Percentiles rank a stretch among this genome's conserved stretches.
Conservation (phyloP, 2,113 vertebrate genomes). For the Crotalus helleri region DNA sequence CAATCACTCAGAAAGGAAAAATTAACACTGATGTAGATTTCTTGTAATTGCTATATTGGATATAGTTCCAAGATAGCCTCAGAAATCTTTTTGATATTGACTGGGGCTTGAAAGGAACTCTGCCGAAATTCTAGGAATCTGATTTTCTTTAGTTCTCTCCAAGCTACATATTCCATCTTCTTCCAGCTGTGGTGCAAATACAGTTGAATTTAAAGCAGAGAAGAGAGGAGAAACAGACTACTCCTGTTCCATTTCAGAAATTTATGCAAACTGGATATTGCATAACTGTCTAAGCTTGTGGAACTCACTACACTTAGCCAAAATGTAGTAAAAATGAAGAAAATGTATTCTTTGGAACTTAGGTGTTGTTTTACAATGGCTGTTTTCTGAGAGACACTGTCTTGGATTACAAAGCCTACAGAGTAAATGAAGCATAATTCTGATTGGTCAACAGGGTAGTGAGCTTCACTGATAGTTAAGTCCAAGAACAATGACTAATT, state of each 20-base stretch:
- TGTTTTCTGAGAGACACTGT: background rate
- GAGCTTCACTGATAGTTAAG: background rate
- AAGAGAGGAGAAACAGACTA: background rate
- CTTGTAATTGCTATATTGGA: background rate
- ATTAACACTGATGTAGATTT: background rate
- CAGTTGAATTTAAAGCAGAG: background rate
- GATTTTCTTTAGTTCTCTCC: background rate
- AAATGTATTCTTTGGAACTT: background rate
- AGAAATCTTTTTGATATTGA: background rate
- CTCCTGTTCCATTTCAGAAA: background rate
- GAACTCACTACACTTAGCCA: background rate
- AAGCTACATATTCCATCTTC: background rate
- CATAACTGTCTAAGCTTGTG: background rate
- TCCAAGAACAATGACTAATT: background rate
- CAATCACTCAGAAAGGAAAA: background rate
- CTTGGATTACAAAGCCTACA: background rate
- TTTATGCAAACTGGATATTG: background rate
- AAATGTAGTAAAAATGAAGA: background rate
- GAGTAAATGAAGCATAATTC: background rate
- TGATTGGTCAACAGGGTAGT: background rate
- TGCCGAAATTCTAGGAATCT: background rate
- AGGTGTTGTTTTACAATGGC: background rate
- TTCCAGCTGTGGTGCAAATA: background rate
- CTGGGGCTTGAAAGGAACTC: background rate
- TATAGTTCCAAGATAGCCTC: background rate